These are phyloP conservation scores for Drosophila niveifrons DNA, from an alignment of 2,888 invertebrate genomes.

Conservation along the genomic window DNA sequence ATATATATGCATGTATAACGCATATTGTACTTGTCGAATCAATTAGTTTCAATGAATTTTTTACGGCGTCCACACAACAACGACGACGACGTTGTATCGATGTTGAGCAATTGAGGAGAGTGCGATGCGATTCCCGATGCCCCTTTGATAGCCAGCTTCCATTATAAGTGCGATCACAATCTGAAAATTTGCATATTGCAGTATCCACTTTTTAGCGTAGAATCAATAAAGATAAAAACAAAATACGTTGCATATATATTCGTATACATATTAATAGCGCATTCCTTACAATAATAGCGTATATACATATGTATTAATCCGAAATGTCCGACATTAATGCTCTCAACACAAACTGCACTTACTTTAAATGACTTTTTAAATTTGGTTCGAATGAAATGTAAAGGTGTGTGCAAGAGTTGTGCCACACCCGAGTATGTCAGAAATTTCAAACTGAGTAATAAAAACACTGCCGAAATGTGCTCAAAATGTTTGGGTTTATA, in stretches of 20 bases:
- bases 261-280: background rate
- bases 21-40: slow-evolving; percentile 61
- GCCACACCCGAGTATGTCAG: slow-evolving; percentile 16
- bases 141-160: background rate
- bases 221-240: slow-evolving; percentile 4
- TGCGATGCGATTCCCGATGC: slow-evolving; percentile 26
- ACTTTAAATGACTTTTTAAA: slow-evolving; percentile 14
- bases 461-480: background rate
- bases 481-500: slow-evolving; percentile 14
- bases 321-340: slow-evolving; percentile 1
- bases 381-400: background rate
- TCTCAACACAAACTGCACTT: slow-evolving; percentile 1
- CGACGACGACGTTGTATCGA: background rate
- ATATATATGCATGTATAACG: slow-evolving; percentile 22
- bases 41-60: slow-evolving; percentile 73
- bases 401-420: slow-evolving; percentile 31
- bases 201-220: slow-evolving; percentile 18
- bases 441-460: slow-evolving; percentile 6
- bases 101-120: slow-evolving; percentile 42
- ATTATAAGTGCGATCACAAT: slow-evolving; percentile 15
- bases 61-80: slow-evolving; percentile 37
- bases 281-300: background rate
- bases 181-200: slow-evolving; percentile 41
- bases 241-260: background rate
- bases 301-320: slow-evolving; percentile 8